Evolutionary conservation across 1,140 invertebrate genomes (phyloP).

Genomic region (Myzus persicae): DNA sequence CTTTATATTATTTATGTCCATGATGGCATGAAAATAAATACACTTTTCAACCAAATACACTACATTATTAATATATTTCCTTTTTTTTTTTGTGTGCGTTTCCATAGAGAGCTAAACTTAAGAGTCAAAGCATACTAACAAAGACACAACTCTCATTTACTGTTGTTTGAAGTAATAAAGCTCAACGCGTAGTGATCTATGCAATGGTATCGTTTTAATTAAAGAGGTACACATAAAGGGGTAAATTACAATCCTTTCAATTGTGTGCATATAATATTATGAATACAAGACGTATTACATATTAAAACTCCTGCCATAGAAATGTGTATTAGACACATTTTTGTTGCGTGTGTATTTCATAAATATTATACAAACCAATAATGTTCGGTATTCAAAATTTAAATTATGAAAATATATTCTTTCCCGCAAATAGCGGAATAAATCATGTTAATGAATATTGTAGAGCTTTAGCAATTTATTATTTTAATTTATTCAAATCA

Average conservation of each 20-base stretch:
- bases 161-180: constrained; percentile 33
- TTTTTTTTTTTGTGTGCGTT: not conserved
- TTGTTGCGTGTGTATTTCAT: not conserved
- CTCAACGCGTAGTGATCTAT: not conserved
- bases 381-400: not conserved
- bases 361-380: not conserved
- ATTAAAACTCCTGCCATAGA: not conserved
- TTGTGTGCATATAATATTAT: not conserved
- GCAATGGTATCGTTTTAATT: constrained; percentile 37
- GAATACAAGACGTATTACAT: not conserved
- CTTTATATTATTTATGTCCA: not conserved
- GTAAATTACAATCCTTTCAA: not conserved
- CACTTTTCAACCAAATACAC: not conserved
- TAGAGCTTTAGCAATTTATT: constrained; percentile 42
- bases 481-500: constrained; percentile 48
- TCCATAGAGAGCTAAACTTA: not conserved
- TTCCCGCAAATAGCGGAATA: not conserved
- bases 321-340: not conserved
- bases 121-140: constrained; percentile 7
- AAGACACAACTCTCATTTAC: constrained; percentile 14
- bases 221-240: not conserved
- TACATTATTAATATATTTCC: not conserved
- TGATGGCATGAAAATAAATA: not conserved
- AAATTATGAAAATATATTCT: constrained; percentile 5
- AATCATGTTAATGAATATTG: constrained; percentile 38